Evolutionary conservation across 2,113 vertebrate species (phyloP).

Genomic region (Anguilla rostrata): DNA sequence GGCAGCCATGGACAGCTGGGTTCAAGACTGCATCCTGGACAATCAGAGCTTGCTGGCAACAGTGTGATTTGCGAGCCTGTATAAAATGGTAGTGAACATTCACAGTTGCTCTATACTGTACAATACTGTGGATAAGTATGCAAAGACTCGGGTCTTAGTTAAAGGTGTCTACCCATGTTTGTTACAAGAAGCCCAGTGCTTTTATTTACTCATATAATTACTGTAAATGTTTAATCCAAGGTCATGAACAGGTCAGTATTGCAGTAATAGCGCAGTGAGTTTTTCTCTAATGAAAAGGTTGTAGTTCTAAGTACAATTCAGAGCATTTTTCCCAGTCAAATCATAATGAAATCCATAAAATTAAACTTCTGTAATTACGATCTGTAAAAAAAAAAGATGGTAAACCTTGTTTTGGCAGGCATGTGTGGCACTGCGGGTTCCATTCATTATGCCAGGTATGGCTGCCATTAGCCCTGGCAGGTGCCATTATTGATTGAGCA

Average conservation of each 20-base stretch:
- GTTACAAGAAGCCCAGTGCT: neutral
- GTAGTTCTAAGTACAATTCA: neutral
- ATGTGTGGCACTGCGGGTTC: neutral
- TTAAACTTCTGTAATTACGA: neutral
- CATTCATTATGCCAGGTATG: slow-evolving; percentile 21
- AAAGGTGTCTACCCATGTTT: neutral
- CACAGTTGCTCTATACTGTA: neutral
- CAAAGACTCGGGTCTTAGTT: neutral
- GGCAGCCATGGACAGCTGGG: neutral
- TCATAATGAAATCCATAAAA: neutral
- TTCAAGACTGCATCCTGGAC: neutral
- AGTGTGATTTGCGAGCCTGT: neutral
- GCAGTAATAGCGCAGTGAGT: neutral
- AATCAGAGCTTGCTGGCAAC: neutral
- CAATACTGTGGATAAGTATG: neutral
- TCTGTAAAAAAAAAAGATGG: no score
- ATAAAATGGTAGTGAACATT: neutral
- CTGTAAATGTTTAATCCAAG: neutral
- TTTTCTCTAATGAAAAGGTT: neutral
- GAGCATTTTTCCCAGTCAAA: neutral
- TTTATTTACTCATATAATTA: neutral
- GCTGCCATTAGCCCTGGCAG: slow-evolving; percentile 20
- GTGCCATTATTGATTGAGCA: slow-evolving; percentile 29
- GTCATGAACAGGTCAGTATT: neutral
- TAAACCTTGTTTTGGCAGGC: neutral